Conservation (phyloP, 2,797 vertebrate genomes). For the Setipinna tenuifilis region DNA sequence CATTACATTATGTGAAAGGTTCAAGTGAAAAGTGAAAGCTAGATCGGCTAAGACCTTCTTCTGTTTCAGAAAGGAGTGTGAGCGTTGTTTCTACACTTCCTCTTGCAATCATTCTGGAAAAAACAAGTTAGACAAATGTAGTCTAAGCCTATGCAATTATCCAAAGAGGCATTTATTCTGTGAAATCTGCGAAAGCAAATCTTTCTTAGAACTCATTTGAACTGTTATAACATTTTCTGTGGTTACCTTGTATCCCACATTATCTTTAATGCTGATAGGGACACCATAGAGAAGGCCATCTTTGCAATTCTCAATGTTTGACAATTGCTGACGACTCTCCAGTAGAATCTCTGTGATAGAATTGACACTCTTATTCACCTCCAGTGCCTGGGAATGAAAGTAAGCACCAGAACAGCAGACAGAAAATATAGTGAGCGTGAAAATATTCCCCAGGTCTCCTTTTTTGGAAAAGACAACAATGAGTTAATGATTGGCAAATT, state of each 20-base stretch:
- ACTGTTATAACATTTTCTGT: no score
- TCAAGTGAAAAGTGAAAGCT: no score
- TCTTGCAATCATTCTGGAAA: background rate
- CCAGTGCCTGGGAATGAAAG: constrained; percentile 71
- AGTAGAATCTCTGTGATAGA: constrained; percentile 77
- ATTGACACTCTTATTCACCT: constrained; percentile 77
- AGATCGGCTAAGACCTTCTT: no score
- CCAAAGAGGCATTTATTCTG: no score
- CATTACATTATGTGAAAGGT: no score
- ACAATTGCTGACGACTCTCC: constrained; percentile 76
- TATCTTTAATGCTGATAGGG: constrained; percentile 87
- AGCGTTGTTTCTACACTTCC: background rate
- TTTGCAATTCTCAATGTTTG: constrained; percentile 59
- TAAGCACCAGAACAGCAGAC: background rate
- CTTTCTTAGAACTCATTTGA: no score
- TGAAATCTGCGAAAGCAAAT: no score
- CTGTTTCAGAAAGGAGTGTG: no score
- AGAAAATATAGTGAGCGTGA: background rate
- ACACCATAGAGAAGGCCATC: constrained; percentile 81
- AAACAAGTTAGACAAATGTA: background rate
- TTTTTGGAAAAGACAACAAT: background rate
- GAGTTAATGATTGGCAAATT: background rate
- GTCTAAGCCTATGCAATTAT: no score
- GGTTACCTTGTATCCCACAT: constrained; percentile 74
- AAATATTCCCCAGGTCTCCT: background rate